Conservation (phyloP, 2,797 vertebrate species). For the Leptodactylus fallax region DNA sequence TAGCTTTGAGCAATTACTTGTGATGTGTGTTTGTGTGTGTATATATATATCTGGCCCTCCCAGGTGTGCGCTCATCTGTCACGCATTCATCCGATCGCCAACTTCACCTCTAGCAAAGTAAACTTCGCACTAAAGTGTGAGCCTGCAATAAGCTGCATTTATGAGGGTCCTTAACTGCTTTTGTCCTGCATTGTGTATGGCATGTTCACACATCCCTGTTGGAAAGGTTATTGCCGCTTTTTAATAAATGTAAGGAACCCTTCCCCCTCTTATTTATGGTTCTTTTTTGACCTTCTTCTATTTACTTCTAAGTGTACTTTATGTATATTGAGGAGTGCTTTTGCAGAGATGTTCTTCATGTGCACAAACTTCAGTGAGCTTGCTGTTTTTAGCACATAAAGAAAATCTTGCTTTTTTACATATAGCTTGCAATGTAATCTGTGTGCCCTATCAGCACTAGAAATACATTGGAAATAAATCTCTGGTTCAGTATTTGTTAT, state of each 20-base stretch:
- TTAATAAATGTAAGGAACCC: slow-evolving; percentile 56
- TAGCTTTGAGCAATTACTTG: background rate
- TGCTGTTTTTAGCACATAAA: background rate
- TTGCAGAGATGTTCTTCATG: background rate
- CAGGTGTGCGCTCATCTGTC: slow-evolving; percentile 52
- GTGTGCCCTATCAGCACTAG: no score
- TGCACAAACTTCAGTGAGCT: background rate
- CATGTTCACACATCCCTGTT: slow-evolving; percentile 59
- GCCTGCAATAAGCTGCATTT: slow-evolving; percentile 56
- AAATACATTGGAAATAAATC: no score
- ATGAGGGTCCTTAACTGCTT: slow-evolving; percentile 59
- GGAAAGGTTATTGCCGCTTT: slow-evolving; percentile 56
- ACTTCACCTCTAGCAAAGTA: slow-evolving; percentile 40
- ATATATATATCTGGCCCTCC: slow-evolving; percentile 26
- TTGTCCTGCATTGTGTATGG: slow-evolving; percentile 53
- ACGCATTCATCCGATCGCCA: slow-evolving; percentile 34
- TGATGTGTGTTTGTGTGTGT: background rate
- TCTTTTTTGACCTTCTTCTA: slow-evolving; percentile 43
- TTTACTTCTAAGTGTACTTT: background rate
- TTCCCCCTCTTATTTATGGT: slow-evolving; percentile 27
- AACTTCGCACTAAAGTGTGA: slow-evolving; percentile 55
- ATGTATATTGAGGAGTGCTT: background rate
- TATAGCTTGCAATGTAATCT: background rate
- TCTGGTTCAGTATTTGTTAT: no score
- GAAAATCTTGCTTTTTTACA: background rate